Conservation (phyloP, 2,797 vertebrate species). For the Sebastes aleutianus region DNA sequence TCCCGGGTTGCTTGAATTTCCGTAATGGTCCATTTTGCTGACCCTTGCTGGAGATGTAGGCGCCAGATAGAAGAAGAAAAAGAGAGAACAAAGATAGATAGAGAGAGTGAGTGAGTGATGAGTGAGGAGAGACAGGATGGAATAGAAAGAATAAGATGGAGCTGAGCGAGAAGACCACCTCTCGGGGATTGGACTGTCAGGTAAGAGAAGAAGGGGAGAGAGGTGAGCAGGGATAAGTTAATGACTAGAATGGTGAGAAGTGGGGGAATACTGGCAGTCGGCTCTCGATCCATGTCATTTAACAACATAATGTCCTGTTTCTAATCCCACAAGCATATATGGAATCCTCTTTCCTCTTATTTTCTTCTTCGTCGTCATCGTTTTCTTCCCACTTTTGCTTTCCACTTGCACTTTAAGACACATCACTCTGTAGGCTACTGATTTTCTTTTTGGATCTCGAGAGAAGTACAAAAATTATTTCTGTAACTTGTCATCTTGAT, state of each 20-base stretch:
- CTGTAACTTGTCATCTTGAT: neutral
- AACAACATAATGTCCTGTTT: slow-evolving; percentile 55
- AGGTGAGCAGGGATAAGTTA: slow-evolving; percentile 23
- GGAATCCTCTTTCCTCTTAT: slow-evolving; percentile 1
- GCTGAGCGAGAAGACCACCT: slow-evolving; percentile 6
- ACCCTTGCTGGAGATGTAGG: slow-evolving; percentile 9
- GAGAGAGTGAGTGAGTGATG: neutral
- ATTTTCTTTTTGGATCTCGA: neutral
- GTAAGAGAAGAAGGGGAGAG: slow-evolving; percentile 8
- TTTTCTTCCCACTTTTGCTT: neutral
- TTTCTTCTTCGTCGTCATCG: neutral
- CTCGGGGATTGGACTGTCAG: slow-evolving; percentile 37
- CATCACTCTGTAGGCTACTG: neutral
- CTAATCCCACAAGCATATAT: slow-evolving; percentile 32
- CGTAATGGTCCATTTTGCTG: slow-evolving; percentile 24
- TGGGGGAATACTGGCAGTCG: slow-evolving; percentile 19
- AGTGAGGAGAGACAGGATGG: neutral
- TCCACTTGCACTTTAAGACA: neutral
- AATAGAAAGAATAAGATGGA: slow-evolving; percentile 10
- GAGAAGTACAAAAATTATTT: neutral
- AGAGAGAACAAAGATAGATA: neutral
- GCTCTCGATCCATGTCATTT: slow-evolving; percentile 51
- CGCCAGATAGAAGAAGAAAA: slow-evolving; percentile 1
- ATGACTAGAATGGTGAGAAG: slow-evolving; percentile 26
- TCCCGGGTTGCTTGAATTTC: slow-evolving; percentile 1